Percentiles rank a stretch among this genome's conserved stretches.
Conservation (phyloP, 2,888 invertebrate species). For the Adelphocoris suturalis region DNA sequence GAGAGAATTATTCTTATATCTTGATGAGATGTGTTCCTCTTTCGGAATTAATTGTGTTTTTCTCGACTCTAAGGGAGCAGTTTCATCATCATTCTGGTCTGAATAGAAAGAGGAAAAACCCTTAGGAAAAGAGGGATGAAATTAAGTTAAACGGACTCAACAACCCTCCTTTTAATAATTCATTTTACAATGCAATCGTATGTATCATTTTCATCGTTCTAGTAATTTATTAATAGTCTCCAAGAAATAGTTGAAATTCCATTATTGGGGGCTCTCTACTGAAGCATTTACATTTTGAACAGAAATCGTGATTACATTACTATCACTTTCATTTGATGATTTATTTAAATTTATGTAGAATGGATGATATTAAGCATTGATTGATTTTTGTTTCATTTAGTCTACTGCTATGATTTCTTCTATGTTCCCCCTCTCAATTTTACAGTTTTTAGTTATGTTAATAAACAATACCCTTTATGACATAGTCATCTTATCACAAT, state of each 20-base stretch:
- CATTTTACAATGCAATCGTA: constrained; percentile 31
- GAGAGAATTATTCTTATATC: constrained; percentile 66
- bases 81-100: constrained; percentile 59
- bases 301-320: too few relatives aligned
- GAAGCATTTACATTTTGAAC: too few relatives aligned
- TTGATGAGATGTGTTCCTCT: constrained; percentile 67
- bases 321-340: too few relatives aligned
- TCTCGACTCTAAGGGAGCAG: constrained; percentile 45
- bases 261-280: too few relatives aligned
- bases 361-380: too few relatives aligned
- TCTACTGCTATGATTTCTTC: too few relatives aligned
- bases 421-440: too few relatives aligned
- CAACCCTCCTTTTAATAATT: constrained; percentile 44
- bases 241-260: background rate
- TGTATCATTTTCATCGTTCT: constrained; percentile 9
- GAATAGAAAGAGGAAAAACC: constrained; percentile 40
- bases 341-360: too few relatives aligned
- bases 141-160: constrained; percentile 57
- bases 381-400: too few relatives aligned
- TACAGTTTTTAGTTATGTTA: too few relatives aligned
- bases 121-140: constrained; percentile 44
- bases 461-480: too few relatives aligned
- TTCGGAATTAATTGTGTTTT: constrained; percentile 63
- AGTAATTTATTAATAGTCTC: background rate
- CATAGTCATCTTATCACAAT: too few relatives aligned